A percentile compares a stretch with the other conserved stretches of the same genome.
These are phyloP conservation scores for Drosophila asahinai DNA, from an alignment of 1,140 invertebrate species.

Conservation along the genomic window DNA sequence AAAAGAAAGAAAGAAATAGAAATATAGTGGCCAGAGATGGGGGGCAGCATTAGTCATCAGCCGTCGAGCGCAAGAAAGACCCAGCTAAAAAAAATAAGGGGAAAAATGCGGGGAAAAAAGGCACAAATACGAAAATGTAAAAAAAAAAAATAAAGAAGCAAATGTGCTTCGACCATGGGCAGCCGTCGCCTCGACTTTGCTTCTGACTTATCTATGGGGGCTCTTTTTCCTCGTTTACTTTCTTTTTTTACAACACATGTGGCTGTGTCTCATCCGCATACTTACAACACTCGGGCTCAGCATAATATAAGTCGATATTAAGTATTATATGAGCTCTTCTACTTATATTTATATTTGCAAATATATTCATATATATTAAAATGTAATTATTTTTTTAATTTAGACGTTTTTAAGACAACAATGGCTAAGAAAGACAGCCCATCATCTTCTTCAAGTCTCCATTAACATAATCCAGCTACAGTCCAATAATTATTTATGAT, in stretches of 20 bases:
- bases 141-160: constrained; percentile 19
- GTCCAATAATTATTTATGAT: too few relatives aligned
- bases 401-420: too few relatives aligned
- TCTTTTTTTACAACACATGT: constrained; percentile 25
- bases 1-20: constrained; percentile 16
- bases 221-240: background rate
- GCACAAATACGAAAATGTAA: constrained; percentile 8
- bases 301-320: background rate
- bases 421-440: too few relatives aligned
- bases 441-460: too few relatives aligned
- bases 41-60: constrained; percentile 43
- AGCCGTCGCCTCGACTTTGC: constrained; percentile 47
- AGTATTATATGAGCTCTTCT: too few relatives aligned
- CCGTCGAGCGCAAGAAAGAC: constrained; percentile 17
- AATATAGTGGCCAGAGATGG: constrained; percentile 2
- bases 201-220: constrained; percentile 41
- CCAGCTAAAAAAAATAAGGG: constrained; percentile 11
- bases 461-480: too few relatives aligned
- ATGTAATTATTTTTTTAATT: too few relatives aligned
- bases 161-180: constrained; percentile 36
- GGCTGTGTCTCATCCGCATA: constrained; percentile 20
- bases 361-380: too few relatives aligned
- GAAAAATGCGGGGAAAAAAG: constrained; percentile 18
- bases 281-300: background rate
- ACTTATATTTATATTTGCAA: too few relatives aligned